Base-by-base conservation (phyloP, 1,140 invertebrate species). In the Eubasilissa regina region DNA sequence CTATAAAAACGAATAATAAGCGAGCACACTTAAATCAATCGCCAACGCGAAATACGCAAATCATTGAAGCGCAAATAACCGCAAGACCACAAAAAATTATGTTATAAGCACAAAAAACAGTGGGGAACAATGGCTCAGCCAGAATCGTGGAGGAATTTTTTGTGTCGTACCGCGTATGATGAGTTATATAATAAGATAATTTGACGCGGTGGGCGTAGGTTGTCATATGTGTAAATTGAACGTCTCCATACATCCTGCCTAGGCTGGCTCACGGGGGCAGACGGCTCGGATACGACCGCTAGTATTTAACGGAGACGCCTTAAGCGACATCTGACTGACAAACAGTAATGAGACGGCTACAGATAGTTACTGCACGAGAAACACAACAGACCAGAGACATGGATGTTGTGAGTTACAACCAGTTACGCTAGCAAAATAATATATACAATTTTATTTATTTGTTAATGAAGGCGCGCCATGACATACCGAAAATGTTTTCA, bases 171-270 rank as follows among this genome's bases (percentile, higher is more conserved):
- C 51, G 53, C 70, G n/a, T 15, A 44, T 35, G 70, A 55, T 44
- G 70, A 58, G 70, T 60, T 48, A 8, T 64, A 53, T 73, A 75
- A 75, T 75, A 62, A 75, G 74, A 75, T 75, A 75, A 75, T 75
- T 75, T 62, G 56, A 75, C 17, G n/a, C 74, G 74, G 74, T 75
- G 44, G 74, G 74, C 74, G 58, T 45, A n/a, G 51, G 53, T 74
- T 55, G 70, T 74, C 70, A 35, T 74, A 74, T 74, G 53, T 74
- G 70, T 45, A 58, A 56, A 74, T 74, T 74, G 53, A 74, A 74
- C 53, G 53, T 43, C 70, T 74, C 21, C 70, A 74, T 74, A 47
- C 70, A 74, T 74, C 70, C 70, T 74, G 70, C 70, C 51, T 17
- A 12, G 48, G 66, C 44, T 44, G 66, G 66, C 15, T 1, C n/a